Conservation (phyloP, 2,888 invertebrate genomes). For the Drosophila pegasa region DNA sequence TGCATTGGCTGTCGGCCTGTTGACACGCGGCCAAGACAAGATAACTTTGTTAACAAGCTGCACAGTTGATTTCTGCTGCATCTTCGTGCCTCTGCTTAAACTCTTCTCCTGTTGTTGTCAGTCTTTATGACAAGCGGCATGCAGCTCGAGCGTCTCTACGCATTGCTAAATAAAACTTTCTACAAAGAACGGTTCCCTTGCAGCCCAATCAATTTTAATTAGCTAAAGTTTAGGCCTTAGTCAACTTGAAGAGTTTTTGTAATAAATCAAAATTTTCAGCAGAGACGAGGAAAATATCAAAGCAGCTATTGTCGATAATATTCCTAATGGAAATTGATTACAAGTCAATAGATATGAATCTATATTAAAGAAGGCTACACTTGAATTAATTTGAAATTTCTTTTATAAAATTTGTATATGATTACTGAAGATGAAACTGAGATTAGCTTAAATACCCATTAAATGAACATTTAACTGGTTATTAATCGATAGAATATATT, state of each 20-base stretch:
- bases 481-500: too few species aligned
- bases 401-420: not conserved
- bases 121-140: constrained; percentile 49
- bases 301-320: not conserved
- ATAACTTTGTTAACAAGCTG: constrained; percentile 66
- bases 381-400: not conserved
- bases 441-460: not conserved
- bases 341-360: not conserved
- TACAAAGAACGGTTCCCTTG: not conserved
- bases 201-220: constrained; percentile 4
- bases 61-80: constrained; percentile 33
- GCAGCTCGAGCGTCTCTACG: not conserved
- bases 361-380: too few species aligned
- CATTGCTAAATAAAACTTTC: constrained; percentile 4
- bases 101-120: constrained; percentile 24
- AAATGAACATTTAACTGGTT: not conserved
- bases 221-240: not conserved
- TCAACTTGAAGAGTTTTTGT: not conserved
- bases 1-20: constrained; percentile 62
- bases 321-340: not conserved
- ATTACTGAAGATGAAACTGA: not conserved
- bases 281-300: not conserved
- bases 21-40: constrained; percentile 52
- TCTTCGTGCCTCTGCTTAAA: not conserved
- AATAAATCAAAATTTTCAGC: not conserved